Conservation (phyloP, 1,140 invertebrate species). For the Leptoteleia sp. region DNA sequence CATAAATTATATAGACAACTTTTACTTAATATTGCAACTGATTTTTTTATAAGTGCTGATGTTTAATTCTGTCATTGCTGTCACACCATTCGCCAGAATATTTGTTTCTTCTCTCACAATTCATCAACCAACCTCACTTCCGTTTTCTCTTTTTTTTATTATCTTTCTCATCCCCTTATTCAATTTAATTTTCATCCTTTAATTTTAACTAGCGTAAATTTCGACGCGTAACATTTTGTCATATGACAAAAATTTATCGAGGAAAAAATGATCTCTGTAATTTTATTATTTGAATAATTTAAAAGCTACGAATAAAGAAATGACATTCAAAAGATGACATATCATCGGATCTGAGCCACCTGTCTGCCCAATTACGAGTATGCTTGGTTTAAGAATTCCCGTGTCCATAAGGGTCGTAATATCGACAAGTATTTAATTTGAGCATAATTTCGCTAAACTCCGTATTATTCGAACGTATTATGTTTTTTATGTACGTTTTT, state of each 20-base stretch:
- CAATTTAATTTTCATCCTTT: constrained; percentile 41
- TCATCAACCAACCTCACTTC: constrained; percentile 32
- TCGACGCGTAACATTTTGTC: constrained; percentile 70
- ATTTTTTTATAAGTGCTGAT: constrained; percentile 58
- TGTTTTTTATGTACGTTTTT: no score
- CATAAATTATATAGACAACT: constrained; percentile 65
- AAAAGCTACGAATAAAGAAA: constrained; percentile 77
- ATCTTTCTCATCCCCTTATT: constrained; percentile 18
- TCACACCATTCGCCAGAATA: constrained; percentile 19
- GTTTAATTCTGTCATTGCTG: constrained; percentile 37
- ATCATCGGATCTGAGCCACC: constrained; percentile 76
- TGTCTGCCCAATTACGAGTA: constrained; percentile 66
- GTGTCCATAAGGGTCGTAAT: constrained; percentile 11
- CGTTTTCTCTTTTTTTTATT: constrained; percentile 32
- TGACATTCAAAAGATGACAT: constrained; percentile 76
- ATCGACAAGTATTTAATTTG: constrained; percentile 46
- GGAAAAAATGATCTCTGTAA: constrained; percentile 81
- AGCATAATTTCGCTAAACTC: constrained; percentile 9
- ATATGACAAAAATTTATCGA: constrained; percentile 72
- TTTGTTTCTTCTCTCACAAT: constrained; percentile 23
- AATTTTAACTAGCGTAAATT: constrained; percentile 66
- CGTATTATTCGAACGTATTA: no score
- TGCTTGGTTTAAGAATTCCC: constrained; percentile 21
- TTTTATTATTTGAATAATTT: constrained; percentile 80
- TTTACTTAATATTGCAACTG: constrained; percentile 70